These are phyloP conservation scores for Fregetta grallaria DNA, from an alignment of 2,113 vertebrate species.

Conservation along the genomic window DNA sequence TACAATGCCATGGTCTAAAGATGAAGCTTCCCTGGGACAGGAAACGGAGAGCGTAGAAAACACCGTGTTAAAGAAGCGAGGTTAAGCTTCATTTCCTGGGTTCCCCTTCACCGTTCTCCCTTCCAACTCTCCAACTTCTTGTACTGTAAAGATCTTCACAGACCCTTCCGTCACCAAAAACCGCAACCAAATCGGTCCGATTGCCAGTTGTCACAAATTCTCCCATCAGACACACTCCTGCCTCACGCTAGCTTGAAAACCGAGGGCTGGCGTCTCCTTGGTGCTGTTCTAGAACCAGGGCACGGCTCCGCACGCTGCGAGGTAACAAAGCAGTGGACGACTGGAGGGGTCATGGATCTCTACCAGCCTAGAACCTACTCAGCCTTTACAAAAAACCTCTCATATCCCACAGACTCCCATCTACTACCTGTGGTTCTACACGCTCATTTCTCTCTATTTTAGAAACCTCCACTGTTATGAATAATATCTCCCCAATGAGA, in stretches of 20 bases:
- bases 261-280: not conserved
- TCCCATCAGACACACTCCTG: not conserved
- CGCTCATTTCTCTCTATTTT: not conserved
- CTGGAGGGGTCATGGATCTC: no score
- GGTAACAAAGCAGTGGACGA: no score
- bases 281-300: not conserved
- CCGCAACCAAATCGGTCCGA: no score
- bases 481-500: not conserved
- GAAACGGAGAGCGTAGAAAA: not conserved
- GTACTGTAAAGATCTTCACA: not conserved
- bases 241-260: not conserved
- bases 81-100: not conserved
- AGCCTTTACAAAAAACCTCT: not conserved
- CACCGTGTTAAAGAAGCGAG: accelerated
- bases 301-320: accelerated
- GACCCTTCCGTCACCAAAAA: not conserved
- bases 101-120: not conserved
- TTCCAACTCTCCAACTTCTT: not conserved
- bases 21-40: not conserved
- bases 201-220: accelerated
- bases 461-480: not conserved
- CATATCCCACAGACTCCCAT: not conserved
- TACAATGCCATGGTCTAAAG: not conserved
- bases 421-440: not conserved
- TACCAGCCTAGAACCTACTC: not conserved